Evolutionary conservation across 92 coral and sea anemone genomes (phyloP).

Genomic region (Epizoanthus stellaris): DNA sequence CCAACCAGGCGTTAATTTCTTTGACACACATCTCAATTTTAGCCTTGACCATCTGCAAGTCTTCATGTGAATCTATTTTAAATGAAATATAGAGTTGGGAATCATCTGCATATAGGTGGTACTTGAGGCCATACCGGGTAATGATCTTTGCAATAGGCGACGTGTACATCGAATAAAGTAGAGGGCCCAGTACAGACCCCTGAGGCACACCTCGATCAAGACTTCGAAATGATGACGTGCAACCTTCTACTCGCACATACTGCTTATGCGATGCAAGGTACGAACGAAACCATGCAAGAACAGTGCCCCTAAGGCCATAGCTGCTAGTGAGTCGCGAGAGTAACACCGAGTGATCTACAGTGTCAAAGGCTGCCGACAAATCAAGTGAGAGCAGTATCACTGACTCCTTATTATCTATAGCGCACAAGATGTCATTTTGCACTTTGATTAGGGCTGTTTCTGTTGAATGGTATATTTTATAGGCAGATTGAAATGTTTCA

Average conservation of each 20-base stretch:
- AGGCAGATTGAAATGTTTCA: no score
- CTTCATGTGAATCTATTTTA: slow-evolving; percentile 22
- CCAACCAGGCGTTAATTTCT: slow-evolving; percentile 14
- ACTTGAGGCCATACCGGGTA: slow-evolving; percentile 12
- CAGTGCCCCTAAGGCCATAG: slow-evolving; percentile 16
- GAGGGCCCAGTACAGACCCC: no score
- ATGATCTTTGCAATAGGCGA: slow-evolving; percentile 37
- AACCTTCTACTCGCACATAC: slow-evolving; percentile 26
- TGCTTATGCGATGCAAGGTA: slow-evolving; percentile 30
- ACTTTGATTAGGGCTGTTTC: slow-evolving; percentile 5
- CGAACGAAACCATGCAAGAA: slow-evolving; percentile 16
- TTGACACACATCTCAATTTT: slow-evolving; percentile 17
- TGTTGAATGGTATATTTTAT: no score
- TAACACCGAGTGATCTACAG: background rate
- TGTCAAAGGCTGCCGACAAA: no score
- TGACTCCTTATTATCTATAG: background rate
- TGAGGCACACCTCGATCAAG: slow-evolving; percentile 9
- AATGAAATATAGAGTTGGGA: slow-evolving; percentile 13
- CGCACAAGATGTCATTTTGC: background rate
- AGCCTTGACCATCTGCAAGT: slow-evolving; percentile 2
- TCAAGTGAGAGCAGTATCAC: slow-evolving; percentile 20
- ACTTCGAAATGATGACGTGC: no score
- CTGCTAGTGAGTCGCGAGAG: slow-evolving; percentile 15
- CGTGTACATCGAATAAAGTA: slow-evolving; percentile 27
- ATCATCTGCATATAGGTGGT: slow-evolving; percentile 27